Evolutionary conservation across 2,113 vertebrate genomes (phyloP).

Genomic region (Isichthys henryi): DNA sequence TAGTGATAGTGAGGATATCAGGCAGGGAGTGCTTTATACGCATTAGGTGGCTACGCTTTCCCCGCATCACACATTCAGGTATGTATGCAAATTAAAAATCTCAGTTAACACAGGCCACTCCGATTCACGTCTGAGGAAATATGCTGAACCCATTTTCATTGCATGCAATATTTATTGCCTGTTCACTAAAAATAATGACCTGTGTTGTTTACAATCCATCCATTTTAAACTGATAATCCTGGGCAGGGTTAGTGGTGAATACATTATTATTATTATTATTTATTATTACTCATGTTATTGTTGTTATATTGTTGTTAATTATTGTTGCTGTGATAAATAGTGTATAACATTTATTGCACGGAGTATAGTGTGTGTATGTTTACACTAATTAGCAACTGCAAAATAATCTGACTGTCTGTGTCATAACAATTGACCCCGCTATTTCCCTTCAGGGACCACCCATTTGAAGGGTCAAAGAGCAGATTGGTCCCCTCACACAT

Average conservation of each 20-base stretch:
- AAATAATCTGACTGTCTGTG: slow-evolving; percentile 23
- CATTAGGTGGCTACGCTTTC: not conserved
- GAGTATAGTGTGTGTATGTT: slow-evolving; percentile 1
- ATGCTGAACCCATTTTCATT: not conserved
- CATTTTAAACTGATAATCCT: slow-evolving; percentile 19
- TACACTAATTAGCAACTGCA: slow-evolving; percentile 26
- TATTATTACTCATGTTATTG: not conserved
- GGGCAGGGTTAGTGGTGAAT: slow-evolving; percentile 17
- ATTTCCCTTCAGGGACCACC: slow-evolving; percentile 35
- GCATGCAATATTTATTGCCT: not conserved
- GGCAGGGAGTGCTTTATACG: not conserved
- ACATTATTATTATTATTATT: not conserved
- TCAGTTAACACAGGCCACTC: not conserved
- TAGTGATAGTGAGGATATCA: not conserved
- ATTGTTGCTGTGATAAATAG: not conserved
- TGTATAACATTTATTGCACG: not conserved
- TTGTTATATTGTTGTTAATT: not conserved
- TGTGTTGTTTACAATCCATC: not conserved
- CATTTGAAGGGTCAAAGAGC: slow-evolving; percentile 34
- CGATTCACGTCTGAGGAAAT: not conserved
- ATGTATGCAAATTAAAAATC: not conserved
- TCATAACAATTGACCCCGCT: slow-evolving; percentile 29
- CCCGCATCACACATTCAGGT: not conserved
- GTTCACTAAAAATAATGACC: not conserved
- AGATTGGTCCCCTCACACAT: slow-evolving; percentile 30